Evolutionary conservation across 2,113 vertebrate genomes (phyloP).

Genomic region (Equus quagga): DNA sequence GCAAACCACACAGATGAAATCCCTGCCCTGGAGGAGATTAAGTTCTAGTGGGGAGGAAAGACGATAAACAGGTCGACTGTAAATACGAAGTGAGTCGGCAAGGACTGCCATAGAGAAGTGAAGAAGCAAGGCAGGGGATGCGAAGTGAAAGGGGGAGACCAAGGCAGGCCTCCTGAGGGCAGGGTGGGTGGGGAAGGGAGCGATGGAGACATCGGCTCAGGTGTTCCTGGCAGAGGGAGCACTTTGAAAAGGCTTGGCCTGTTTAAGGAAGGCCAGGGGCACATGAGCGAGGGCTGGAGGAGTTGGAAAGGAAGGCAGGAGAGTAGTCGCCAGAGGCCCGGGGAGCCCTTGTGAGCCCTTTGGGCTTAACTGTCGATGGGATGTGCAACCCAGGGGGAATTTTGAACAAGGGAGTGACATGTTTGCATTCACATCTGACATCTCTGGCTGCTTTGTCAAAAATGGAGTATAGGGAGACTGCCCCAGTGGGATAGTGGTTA

Average conservation of each 20-base stretch:
- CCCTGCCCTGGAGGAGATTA: accelerated
- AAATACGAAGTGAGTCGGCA: neutral
- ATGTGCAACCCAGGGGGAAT: neutral
- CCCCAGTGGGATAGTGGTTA: too few relatives aligned
- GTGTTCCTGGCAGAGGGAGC: neutral
- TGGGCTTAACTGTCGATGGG: neutral
- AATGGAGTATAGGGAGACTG: too few relatives aligned
- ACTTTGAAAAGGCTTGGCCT: neutral
- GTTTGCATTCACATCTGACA: neutral
- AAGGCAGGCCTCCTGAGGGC: neutral
- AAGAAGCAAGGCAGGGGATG: accelerated
- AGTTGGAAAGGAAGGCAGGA: neutral
- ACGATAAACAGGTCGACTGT: neutral
- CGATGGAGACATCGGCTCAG: accelerated
- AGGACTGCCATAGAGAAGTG: neutral
- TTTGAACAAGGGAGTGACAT: neutral
- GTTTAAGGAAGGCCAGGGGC: neutral
- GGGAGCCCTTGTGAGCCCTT: neutral
- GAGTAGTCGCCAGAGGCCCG: neutral
- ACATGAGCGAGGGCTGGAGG: neutral
- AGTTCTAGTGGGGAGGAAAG: neutral
- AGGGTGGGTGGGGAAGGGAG: neutral
- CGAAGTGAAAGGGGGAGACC: accelerated
- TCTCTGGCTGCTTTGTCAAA: neutral
- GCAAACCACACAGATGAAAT: neutral